Conservation (phyloP, 2,113 vertebrate species). For the Saiga tatarica region DNA sequence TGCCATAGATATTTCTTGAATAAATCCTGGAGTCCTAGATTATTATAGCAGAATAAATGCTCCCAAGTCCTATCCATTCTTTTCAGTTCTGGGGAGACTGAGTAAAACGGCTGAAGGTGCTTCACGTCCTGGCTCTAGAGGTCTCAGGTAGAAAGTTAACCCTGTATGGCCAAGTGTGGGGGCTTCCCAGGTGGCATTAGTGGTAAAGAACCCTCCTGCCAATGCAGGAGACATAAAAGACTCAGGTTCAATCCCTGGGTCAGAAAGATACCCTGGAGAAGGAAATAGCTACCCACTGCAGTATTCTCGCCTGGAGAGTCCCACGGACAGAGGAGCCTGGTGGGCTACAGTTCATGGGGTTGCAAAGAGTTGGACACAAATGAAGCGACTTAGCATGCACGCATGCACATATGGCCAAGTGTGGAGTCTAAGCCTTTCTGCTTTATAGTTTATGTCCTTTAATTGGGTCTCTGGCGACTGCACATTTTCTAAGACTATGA, state of each 20-base stretch:
- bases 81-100: not conserved
- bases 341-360: not conserved
- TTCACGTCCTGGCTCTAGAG: not conserved
- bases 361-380: not conserved
- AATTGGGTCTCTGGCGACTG: not conserved
- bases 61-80: not conserved
- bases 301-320: not conserved
- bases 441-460: not conserved
- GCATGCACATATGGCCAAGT: not conserved
- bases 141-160: not conserved
- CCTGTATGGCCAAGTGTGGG: fast-evolving
- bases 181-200: not conserved
- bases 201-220: not conserved
- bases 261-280: not conserved
- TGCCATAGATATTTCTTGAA: not conserved
- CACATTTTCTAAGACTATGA: not conserved
- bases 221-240: not conserved
- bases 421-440: not conserved
- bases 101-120: not conserved
- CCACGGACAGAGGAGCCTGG: not conserved
- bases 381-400: not conserved
- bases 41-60: not conserved
- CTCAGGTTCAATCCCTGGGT: not conserved
- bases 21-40: not conserved
- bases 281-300: not conserved